Base-by-base conservation (phyloP, 2,888 invertebrate genomes). In the Leistus spinibarbis region DNA sequence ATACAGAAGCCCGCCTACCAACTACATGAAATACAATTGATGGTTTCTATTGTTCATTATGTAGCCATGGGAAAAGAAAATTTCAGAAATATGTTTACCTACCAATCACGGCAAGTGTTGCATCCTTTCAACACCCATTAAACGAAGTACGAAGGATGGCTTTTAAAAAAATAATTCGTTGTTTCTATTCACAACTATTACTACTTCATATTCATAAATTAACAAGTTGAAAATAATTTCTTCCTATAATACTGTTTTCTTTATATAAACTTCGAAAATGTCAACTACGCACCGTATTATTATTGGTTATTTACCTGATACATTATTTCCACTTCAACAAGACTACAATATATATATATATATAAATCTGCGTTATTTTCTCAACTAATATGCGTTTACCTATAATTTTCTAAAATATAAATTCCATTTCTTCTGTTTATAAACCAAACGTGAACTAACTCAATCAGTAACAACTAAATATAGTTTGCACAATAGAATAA, bases 1-100 rank as follows among this genome's bases (percentile, higher is more conserved):
- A 69, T 54, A 68, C 63, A 75, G 63, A 69, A 75, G 68, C 69
- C 54, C 27, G 68, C 67, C 73, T 73, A 73, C 56, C 24, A 22
- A 68, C 68, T 75, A 75, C 75, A 75, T 75, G 75, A 69, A 72
- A 71, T 40, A 40, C 71, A 64, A 9, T 72, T 72, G 62, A 68
- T 68, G 63, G 19, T 68, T 27, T 16, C 74, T 75, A 68, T 75
- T 75, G 74, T 75, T 68, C 69, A 54, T 24, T 62, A 60, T 27
- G 67, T 68, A 68, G 74, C 73, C 73, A 63, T 66, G 73, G 40
- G 73, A 73, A 62, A 22, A 23, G 9, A 9, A 27, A 27, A 27
- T 7, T 27, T 27, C 4, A 0, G 27, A 40, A 40, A 40, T 10
- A 40, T 40, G 40, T 40, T 40, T 40, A 40, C 40, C 5, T 40